Conservation (phyloP, 2,113 vertebrate genomes). For the Pterocles gutturalis region DNA sequence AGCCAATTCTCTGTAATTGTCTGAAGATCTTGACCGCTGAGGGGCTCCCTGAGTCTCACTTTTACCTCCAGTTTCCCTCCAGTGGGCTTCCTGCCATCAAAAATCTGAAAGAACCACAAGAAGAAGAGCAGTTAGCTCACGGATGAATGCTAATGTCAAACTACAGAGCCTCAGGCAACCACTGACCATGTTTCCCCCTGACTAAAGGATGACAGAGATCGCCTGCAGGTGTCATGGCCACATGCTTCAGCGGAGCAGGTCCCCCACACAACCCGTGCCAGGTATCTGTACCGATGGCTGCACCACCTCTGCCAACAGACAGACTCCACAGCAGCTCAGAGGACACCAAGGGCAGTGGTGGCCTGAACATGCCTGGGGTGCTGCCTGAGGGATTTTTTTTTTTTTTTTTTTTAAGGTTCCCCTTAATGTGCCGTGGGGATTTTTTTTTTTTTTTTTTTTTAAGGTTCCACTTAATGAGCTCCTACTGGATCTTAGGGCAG, state of each 20-base stretch:
- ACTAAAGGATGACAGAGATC: background rate
- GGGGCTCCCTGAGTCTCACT: slow-evolving; percentile 91
- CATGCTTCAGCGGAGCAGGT: background rate
- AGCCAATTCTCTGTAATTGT: slow-evolving; percentile 91
- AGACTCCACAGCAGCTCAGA: background rate
- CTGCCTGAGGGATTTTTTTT: background rate
- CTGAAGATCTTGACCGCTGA: slow-evolving; percentile 91
- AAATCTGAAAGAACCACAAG: slow-evolving; percentile 80
- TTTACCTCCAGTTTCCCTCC: slow-evolving; percentile 93
- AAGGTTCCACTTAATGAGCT: background rate
- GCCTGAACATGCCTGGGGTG: background rate
- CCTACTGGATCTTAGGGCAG: background rate
- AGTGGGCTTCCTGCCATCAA: slow-evolving; percentile 92
- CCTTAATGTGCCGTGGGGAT: no score
- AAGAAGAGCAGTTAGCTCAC: background rate
- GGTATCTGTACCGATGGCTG: background rate
- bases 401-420: background rate
- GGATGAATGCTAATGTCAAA: rapidly evolving
- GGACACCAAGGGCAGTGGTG: rapidly evolving
- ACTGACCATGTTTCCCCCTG: rapidly evolving
- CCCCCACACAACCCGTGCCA: rapidly evolving
- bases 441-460: background rate
- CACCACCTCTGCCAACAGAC: rapidly evolving
- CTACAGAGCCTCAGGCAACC: background rate
- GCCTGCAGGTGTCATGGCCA: background rate